Conservation (phyloP, 2,888 invertebrate species). For the Cotesia congregata region DNA sequence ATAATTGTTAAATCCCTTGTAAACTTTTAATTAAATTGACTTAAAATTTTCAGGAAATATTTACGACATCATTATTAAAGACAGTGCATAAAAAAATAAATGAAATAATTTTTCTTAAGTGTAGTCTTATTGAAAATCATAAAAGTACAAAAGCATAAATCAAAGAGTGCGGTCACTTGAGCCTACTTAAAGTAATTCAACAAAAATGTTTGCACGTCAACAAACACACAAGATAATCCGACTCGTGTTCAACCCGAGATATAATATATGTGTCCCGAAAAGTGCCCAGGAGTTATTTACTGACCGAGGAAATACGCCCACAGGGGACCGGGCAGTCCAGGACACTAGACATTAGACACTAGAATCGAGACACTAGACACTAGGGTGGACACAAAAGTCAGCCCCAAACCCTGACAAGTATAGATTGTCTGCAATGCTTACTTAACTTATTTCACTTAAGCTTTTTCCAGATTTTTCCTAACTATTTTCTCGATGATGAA, state of each 20-base stretch:
- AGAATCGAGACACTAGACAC: background rate
- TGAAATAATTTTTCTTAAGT: too few relatives aligned
- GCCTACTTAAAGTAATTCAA: background rate
- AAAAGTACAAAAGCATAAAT: background rate
- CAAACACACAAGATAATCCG: background rate
- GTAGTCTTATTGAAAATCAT: too few relatives aligned
- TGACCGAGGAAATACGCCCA: slow-evolving; percentile 23
- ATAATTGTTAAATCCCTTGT: too few relatives aligned
- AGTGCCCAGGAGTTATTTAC: slow-evolving; percentile 20
- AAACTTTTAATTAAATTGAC: too few relatives aligned
- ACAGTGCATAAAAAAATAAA: too few relatives aligned
- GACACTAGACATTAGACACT: background rate
- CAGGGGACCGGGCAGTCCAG: background rate
- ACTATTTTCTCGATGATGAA: background rate
- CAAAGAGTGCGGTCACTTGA: background rate
- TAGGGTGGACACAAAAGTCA: slow-evolving; percentile 7
- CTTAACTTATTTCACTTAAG: background rate
- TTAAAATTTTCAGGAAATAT: too few relatives aligned
- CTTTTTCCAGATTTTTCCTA: background rate
- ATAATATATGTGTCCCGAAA: background rate
- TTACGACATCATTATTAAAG: too few relatives aligned
- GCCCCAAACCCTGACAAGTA: background rate
- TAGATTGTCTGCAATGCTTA: background rate
- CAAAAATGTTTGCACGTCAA: background rate
- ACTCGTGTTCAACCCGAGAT: background rate